Conservation (phyloP, 1,140 invertebrate species). For the Venustaconcha ellipsiformis region DNA sequence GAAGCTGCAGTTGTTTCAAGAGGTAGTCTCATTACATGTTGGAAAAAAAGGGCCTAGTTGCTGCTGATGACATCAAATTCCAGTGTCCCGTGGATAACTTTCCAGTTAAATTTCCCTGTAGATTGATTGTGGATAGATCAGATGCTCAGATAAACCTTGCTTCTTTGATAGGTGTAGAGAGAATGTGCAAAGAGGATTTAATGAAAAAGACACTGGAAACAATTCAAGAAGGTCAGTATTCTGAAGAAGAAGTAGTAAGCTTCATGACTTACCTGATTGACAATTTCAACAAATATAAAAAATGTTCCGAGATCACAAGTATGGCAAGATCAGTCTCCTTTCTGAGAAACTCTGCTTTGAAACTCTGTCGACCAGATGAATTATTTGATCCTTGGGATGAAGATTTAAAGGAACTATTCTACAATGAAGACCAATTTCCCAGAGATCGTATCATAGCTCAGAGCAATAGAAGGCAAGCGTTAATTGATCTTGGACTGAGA, state of each 20-base stretch:
- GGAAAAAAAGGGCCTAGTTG: too few species aligned
- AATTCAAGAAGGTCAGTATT: background rate
- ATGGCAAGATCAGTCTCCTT: constrained; percentile 1
- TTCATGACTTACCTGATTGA: constrained; percentile 14
- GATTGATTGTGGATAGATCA: too few species aligned
- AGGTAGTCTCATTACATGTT: too few species aligned
- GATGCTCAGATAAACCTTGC: too few species aligned
- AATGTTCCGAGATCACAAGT: background rate
- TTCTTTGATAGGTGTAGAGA: too few species aligned
- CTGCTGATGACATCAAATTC: too few species aligned
- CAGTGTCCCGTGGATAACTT: too few species aligned
- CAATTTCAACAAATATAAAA: constrained; percentile 4
- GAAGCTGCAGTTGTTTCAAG: too few species aligned
- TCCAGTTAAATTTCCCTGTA: too few species aligned
- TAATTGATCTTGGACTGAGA: constrained; percentile 4
- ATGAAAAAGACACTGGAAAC: background rate
- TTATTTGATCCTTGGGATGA: constrained; percentile 14
- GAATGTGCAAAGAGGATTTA: too few species aligned
- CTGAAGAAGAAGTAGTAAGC: background rate
- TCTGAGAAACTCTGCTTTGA: background rate
- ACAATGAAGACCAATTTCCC: constrained; percentile 2
- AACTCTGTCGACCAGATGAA: background rate
- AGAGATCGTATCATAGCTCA: background rate
- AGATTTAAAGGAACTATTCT: constrained; percentile 1
- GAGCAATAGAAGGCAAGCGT: background rate